phyloP scores from a whole-genome alignment of 2,113 vertebrate genomes.

The Geococcyx californianus region DNA sequence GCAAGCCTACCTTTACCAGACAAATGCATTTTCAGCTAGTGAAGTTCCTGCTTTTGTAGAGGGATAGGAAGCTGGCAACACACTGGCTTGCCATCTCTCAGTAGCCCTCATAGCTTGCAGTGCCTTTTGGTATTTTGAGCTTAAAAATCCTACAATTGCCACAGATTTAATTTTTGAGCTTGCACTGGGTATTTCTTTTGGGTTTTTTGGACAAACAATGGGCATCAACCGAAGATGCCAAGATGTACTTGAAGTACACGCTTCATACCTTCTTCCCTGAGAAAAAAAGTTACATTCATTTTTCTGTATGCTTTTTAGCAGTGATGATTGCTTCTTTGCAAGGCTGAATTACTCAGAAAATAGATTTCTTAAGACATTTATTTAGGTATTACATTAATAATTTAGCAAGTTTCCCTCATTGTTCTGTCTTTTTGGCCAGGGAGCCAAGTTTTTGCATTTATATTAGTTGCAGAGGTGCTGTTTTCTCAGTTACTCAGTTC shows the following conservation, averaged over 20 bases:
- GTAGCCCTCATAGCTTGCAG: neutral
- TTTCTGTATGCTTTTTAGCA: neutral
- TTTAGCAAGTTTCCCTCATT: neutral
- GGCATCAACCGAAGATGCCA: neutral
- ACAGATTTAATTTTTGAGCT: neutral
- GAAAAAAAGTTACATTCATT: neutral
- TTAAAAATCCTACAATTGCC: neutral
- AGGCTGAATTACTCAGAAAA: neutral
- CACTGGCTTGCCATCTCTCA: fast-evolving
- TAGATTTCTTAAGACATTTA: neutral
- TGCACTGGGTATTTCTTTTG: neutral
- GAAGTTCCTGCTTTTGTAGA: neutral
- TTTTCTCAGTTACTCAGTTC: conserved; percentile 50
- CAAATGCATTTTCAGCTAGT: neutral
- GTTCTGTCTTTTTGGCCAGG: neutral
- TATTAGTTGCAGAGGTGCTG: neutral
- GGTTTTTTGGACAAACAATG: neutral
- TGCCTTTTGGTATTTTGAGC: neutral
- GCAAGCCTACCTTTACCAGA: neutral
- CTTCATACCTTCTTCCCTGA: neutral
- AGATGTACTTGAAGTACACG: neutral
- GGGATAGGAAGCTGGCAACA: neutral
- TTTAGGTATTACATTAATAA: conserved; percentile 5
- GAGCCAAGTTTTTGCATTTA: neutral
- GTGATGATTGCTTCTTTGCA: neutral